phyloP scores from a whole-genome alignment of 2,113 vertebrate species.

The Lampris megalopsis region DNA sequence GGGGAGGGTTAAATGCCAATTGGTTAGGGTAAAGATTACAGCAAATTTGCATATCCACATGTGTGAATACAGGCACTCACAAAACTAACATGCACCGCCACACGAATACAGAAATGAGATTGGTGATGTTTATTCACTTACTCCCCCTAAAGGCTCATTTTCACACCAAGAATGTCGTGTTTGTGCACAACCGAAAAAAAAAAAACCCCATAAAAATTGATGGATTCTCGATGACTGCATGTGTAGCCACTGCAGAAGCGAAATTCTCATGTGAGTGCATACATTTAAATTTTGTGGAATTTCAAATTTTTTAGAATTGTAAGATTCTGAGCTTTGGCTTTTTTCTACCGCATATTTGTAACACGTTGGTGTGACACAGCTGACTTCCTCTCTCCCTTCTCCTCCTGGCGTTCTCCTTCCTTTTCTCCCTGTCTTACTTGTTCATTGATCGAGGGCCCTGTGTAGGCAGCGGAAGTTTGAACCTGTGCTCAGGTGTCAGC shows the following conservation, averaged over 20 bases:
- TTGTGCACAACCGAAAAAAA: no score
- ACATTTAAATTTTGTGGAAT: background rate
- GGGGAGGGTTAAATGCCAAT: background rate
- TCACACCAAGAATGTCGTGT: background rate
- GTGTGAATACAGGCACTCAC: background rate
- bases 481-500: slow-evolving; percentile 48
- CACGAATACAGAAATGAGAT: background rate
- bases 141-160: background rate
- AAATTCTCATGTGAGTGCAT: background rate
- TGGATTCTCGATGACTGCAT: no score
- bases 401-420: background rate
- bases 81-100: background rate
- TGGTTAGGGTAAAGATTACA: no score
- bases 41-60: no score
- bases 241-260: no score
- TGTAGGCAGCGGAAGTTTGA: slow-evolving; percentile 35
- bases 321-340: slow-evolving; percentile 23
- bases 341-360: background rate
- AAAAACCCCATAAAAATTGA: no score
- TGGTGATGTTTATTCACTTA: background rate
- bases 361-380: background rate
- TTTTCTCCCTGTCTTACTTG: background rate
- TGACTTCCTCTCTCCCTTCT: slow-evolving; percentile 2
- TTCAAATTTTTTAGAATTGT: slow-evolving; percentile 23
- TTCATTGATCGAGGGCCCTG: slow-evolving; percentile 20